phyloP scores from a whole-genome alignment of 2,113 vertebrate genomes.

The Cacatua alba region DNA sequence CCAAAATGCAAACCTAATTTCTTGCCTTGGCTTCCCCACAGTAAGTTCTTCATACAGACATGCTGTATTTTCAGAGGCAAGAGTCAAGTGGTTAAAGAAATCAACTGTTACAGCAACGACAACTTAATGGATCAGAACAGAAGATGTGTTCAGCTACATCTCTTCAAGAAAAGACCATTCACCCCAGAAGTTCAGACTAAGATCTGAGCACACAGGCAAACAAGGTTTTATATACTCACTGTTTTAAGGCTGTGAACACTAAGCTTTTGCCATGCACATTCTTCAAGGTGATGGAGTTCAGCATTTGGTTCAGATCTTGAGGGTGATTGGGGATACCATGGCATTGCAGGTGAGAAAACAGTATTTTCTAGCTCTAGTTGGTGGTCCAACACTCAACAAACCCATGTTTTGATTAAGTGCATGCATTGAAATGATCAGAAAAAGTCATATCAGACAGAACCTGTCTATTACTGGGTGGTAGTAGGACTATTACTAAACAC shows the following conservation, averaged over 20 bases:
- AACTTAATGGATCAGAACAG: neutral
- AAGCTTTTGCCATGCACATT: neutral
- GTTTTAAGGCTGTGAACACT: neutral
- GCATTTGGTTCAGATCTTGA: neutral
- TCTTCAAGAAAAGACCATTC: neutral
- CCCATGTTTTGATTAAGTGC: neutral
- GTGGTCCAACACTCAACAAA: neutral
- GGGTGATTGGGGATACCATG: accelerated
- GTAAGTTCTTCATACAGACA: neutral
- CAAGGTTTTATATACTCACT: neutral
- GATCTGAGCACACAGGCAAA: neutral
- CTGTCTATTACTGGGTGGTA: neutral
- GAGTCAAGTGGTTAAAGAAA: neutral
- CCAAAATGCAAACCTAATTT: neutral
- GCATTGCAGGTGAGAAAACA: neutral
- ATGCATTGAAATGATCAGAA: neutral
- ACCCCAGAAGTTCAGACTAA: neutral
- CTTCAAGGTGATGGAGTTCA: neutral
- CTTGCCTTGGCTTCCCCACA: conserved; percentile 13
- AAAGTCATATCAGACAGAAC: neutral
- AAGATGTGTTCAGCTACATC: neutral
- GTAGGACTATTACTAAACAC: neutral
- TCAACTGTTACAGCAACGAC: neutral
- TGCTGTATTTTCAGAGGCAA: neutral
- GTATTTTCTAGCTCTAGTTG: neutral